A percentile compares a stretch with the other conserved stretches of the same genome.
Conservation (phyloP, 2,113 vertebrate species). For the Petromus typicus region DNA sequence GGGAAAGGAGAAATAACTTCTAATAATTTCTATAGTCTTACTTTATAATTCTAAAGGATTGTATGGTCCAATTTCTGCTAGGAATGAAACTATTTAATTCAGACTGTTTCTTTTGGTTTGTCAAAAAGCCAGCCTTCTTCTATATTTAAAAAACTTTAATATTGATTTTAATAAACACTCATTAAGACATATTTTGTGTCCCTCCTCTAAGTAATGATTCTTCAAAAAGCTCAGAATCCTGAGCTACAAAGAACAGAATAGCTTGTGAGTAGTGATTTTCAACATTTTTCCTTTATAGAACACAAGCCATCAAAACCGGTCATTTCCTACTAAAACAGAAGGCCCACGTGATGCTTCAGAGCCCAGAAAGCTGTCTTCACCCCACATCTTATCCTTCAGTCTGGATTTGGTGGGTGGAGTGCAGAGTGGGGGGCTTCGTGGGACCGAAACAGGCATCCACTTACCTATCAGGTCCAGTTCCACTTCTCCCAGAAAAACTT, state of each 20-base stretch:
- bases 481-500: background rate
- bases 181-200: conserved; percentile 1
- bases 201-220: conserved; percentile 39
- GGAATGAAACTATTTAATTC: conserved; percentile 28
- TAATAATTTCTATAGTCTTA: background rate
- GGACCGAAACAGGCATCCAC: too few species aligned
- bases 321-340: background rate
- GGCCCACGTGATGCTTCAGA: background rate
- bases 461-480: background rate
- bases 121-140: conserved; percentile 40
- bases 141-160: conserved; percentile 36
- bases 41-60: background rate
- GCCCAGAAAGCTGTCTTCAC: background rate
- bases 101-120: background rate
- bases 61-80: background rate
- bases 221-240: conserved; percentile 30
- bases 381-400: background rate
- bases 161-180: conserved; percentile 10
- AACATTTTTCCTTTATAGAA: background rate
- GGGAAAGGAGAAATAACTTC: background rate
- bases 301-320: background rate
- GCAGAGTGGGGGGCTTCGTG: background rate
- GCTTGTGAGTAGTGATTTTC: background rate
- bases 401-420: background rate
- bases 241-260: background rate